Evolutionary conservation across 2,888 invertebrate genomes (phyloP).

Genomic region (Parelbella ahira): DNA sequence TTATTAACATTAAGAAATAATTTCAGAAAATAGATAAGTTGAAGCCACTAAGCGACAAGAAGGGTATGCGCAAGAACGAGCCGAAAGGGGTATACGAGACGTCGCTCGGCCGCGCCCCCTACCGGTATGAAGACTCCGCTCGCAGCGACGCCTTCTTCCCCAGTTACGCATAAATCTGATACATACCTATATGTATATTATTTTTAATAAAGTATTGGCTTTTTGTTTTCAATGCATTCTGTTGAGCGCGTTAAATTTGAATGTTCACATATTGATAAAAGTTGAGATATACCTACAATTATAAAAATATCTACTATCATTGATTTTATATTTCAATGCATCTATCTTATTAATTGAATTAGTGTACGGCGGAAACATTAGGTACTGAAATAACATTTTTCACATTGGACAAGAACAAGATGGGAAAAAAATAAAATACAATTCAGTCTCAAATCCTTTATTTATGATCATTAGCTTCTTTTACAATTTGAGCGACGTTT

Average conservation of each 20-base stretch:
- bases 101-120: slow-evolving; percentile 38
- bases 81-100: slow-evolving; percentile 40
- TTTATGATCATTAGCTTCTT: slow-evolving; percentile 43
- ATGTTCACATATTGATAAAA: too few relatives aligned
- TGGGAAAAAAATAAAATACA: slow-evolving; percentile 38
- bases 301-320: too few relatives aligned
- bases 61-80: slow-evolving; percentile 37
- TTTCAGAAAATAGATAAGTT: slow-evolving; percentile 53
- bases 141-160: slow-evolving; percentile 50
- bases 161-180: slow-evolving; percentile 42
- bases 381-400: too few relatives aligned
- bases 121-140: slow-evolving; percentile 46
- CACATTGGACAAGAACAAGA: too few relatives aligned
- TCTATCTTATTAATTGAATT: too few relatives aligned
- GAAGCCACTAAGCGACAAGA: slow-evolving; percentile 33
- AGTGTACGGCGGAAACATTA: too few relatives aligned
- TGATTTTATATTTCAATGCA: too few relatives aligned
- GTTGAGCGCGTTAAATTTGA: too few relatives aligned
- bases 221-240: slow-evolving; percentile 28
- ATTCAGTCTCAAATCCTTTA: slow-evolving; percentile 69
- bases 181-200: neutral
- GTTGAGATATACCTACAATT: too few relatives aligned
- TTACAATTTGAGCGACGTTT: slow-evolving; percentile 53
- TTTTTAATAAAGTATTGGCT: too few relatives aligned
- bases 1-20: too few relatives aligned